These are phyloP conservation scores for Liasis olivaceus DNA, from an alignment of 2,797 vertebrate species.

Conservation along the genomic window DNA sequence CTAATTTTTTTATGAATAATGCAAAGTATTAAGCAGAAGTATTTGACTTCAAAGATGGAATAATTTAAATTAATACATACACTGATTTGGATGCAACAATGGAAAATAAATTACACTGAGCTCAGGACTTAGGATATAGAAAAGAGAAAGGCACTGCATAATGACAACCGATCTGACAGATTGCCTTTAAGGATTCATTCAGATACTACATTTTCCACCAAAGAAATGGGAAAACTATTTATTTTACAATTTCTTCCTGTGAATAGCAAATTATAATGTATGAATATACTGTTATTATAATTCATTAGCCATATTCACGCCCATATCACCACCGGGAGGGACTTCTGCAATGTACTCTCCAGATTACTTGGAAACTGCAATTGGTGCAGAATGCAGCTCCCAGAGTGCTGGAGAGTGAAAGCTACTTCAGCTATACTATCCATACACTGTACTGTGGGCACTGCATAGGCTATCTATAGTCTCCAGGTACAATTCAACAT, in stretches of 20 bases:
- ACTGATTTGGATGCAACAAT: neutral
- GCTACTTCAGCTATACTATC: neutral
- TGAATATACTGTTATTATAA: neutral
- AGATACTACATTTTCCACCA: neutral
- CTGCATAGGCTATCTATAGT: neutral
- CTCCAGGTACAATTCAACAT: neutral
- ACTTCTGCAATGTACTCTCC: neutral
- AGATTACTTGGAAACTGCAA: neutral
- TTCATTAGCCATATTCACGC: neutral
- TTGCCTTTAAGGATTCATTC: neutral
- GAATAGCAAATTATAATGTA: neutral
- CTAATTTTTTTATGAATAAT: neutral
- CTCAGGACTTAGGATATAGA: neutral
- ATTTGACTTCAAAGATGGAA: neutral
- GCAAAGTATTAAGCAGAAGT: neutral
- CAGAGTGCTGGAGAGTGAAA: neutral
- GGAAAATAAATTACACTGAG: constrained; percentile 26
- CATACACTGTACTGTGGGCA: neutral
- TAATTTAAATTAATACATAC: fast-evolving
- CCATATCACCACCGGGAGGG: neutral
- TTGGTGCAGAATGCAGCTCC: neutral
- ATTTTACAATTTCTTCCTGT: neutral
- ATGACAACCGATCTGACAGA: neutral
- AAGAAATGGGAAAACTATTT: neutral
- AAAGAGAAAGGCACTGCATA: constrained; percentile 19